Conservation (phyloP, 2,797 vertebrate species). For the Nyctalus aviator region DNA sequence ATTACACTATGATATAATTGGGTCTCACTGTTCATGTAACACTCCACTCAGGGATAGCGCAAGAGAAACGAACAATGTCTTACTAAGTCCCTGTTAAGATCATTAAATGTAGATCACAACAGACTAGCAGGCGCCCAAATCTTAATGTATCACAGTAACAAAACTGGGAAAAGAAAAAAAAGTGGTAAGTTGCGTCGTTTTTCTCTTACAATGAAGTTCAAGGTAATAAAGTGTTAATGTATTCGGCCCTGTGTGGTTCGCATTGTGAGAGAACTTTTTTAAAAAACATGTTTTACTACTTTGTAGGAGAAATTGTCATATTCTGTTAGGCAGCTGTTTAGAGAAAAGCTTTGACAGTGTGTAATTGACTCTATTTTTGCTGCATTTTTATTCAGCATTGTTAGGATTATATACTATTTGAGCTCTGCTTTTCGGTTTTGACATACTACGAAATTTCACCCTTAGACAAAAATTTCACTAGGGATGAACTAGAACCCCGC, state of each 20-base stretch:
- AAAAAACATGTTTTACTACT: constrained; percentile 75
- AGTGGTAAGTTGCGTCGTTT: constrained; percentile 86
- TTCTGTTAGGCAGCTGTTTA: constrained; percentile 89
- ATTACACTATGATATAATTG: constrained; percentile 87
- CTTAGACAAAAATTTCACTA: constrained; percentile 52
- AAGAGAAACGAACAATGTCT: constrained; percentile 86
- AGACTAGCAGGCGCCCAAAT: constrained; percentile 82
- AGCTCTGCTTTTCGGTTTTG: constrained; percentile 85
- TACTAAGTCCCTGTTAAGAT: constrained; percentile 88
- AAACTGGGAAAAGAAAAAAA: constrained; percentile 84
- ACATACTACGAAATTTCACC: constrained; percentile 67
- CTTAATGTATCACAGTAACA: constrained; percentile 88
- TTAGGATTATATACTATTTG: constrained; percentile 87
- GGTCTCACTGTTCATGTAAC: constrained; percentile 85
- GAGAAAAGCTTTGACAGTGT: constrained; percentile 90
- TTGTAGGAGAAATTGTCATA: constrained; percentile 88
- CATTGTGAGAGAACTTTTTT: constrained; percentile 87
- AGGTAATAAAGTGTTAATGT: constrained; percentile 89
- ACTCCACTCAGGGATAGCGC: constrained; percentile 81
- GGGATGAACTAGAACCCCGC: background rate
- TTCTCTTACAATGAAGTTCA: constrained; percentile 85
- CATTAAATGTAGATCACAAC: constrained; percentile 91
- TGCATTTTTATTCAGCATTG: constrained; percentile 86
- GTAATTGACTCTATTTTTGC: constrained; percentile 90
- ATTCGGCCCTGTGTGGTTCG: constrained; percentile 84